A percentile compares a stretch with the other conserved stretches of the same genome.
Conservation (phyloP, 2,888 invertebrate species). For the Leptopilina drosophilae region DNA sequence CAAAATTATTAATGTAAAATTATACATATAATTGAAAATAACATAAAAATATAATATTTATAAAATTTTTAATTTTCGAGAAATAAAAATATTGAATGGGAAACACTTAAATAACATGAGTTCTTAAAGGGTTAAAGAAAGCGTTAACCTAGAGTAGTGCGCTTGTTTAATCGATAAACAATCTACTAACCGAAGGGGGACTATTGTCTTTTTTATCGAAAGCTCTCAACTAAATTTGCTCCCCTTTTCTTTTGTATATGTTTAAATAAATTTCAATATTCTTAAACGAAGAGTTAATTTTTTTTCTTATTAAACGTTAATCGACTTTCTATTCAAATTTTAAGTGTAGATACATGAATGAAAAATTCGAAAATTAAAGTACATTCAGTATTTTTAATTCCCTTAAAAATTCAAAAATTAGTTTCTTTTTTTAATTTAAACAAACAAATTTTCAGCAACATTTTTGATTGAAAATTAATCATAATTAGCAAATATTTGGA, state of each 20-base stretch:
- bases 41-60: no score
- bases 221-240: conserved; percentile 11
- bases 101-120: neutral
- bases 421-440: no score
- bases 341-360: no score
- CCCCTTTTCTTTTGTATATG: neutral
- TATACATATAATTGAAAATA: no score
- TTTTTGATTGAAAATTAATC: conserved; percentile 1
- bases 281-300: neutral
- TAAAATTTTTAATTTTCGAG: neutral
- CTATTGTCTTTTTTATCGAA: conserved; percentile 33
- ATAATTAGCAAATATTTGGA: neutral
- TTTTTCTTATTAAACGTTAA: neutral
- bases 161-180: conserved; percentile 46
- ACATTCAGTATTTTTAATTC: no score
- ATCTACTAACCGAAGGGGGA: conserved; percentile 35
- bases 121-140: conserved; percentile 14
- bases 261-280: conserved; percentile 4
- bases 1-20: no score
- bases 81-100: neutral
- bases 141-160: conserved; percentile 2
- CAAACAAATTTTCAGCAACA: neutral
- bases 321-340: neutral
- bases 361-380: no score
- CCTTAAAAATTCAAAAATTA: neutral